Evolutionary conservation across 2,113 vertebrate genomes (phyloP), one percentile per base, ranked within the genome.

Genomic region (Heteronetta atricapilla): DNA sequence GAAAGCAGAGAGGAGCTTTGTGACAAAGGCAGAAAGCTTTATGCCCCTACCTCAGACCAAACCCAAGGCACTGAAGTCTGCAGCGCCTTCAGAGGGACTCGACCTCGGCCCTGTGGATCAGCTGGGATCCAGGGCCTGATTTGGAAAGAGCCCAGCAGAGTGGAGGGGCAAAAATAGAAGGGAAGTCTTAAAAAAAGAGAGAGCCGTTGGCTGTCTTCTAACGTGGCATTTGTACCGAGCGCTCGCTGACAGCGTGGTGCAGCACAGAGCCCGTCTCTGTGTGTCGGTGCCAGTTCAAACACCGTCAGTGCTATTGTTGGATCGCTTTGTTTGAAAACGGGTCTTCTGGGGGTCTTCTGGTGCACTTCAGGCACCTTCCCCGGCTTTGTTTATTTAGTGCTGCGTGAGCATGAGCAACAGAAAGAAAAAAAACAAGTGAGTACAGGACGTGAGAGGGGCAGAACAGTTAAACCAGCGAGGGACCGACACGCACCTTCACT

Each of bases 291-390:
- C 95, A 95, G 89, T 91, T 94, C 96, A 96, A 94, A 93, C 96
- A 94, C 81, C 29, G 25, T 89, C 91, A 64, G 88, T 88, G 93
- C 93, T 95, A 91, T 95, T 97, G 91, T 93, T 93, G 85, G 94
- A 89, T 58, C 2, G 12, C 72, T 95, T 91, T 97, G 93, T 95
- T 95, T 95, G 94, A 31, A 90, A 88, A 86, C 34, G 91, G 89
- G 74, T 94, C 93, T 95, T 90, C 76, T 93, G 93, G 91, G 87
- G 58, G 78, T n/a, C n/a, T n/a, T n/a, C n/a, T n/a, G n/a, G n/a
- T n/a, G 2, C 88, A 48, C 90, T 93, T 88, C 50, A 88, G 76
- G 42, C 75, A 16, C 87, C 63, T 91, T 91, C 69, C 66, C 55
- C 11, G 1, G 79, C 72, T 91, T 77, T 88, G 90, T 64, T 92